Conservation (phyloP, 2,797 vertebrate species). For the Ctenosaura bakeri region DNA sequence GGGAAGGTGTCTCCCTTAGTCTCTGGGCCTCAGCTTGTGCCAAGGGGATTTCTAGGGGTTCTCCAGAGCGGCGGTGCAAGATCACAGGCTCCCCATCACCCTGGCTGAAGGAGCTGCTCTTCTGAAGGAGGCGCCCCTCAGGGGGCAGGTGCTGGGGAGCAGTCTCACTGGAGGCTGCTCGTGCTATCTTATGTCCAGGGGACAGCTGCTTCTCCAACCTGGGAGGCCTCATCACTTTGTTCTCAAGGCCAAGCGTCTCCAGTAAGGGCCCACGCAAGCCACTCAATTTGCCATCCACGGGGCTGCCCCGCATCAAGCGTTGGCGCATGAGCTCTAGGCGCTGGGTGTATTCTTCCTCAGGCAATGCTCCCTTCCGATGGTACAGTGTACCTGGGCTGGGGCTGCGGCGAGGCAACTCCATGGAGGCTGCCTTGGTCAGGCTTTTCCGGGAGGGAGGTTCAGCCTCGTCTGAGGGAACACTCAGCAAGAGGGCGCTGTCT, state of each 20-base stretch:
- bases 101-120: slow-evolving; percentile 96
- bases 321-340: slow-evolving; percentile 95
- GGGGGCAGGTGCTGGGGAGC: slow-evolving; percentile 84
- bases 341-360: slow-evolving; percentile 90
- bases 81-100: slow-evolving; percentile 92
- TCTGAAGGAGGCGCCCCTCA: slow-evolving; percentile 88
- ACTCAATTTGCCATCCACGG: slow-evolving; percentile 93
- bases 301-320: slow-evolving; percentile 88
- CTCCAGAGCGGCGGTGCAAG: slow-evolving; percentile 91
- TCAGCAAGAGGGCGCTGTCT: slow-evolving; percentile 90
- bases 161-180: slow-evolving; percentile 93
- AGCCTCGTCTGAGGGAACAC: slow-evolving; percentile 80
- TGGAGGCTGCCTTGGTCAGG: slow-evolving; percentile 91
- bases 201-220: slow-evolving; percentile 66
- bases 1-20: slow-evolving; percentile 93
- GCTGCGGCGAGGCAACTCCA: slow-evolving; percentile 85
- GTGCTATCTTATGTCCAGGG: slow-evolving; percentile 81
- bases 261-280: slow-evolving; percentile 94
- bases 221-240: slow-evolving; percentile 79
- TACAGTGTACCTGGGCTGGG: slow-evolving; percentile 85
- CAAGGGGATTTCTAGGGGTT: slow-evolving; percentile 94
- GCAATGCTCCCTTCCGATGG: slow-evolving; percentile 84
- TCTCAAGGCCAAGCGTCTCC: slow-evolving; percentile 89
- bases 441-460: slow-evolving; percentile 77
- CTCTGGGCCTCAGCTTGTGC: slow-evolving; percentile 87